phyloP scores from a whole-genome alignment of 2,113 vertebrate species.

The Oncorhynchus kisutch region DNA sequence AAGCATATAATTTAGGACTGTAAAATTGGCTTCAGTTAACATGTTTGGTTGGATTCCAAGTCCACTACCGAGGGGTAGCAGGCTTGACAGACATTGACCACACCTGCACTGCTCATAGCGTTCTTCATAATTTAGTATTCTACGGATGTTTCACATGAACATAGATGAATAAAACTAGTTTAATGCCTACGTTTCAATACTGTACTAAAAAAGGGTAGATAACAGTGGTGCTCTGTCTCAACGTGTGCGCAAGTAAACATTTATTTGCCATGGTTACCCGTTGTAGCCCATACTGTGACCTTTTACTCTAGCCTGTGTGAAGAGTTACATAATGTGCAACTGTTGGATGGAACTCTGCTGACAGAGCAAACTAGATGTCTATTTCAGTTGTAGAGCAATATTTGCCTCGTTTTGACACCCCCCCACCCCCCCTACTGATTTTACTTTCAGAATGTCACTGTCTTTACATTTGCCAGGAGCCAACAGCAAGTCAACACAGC shows the following conservation, averaged over 20 bases:
- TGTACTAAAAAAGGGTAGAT: not conserved
- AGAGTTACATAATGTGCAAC: conserved; percentile 41
- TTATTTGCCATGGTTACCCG: conserved; percentile 28
- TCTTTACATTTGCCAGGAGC: conserved; percentile 49
- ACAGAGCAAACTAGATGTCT: conserved; percentile 56
- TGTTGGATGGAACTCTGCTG: conserved; percentile 48
- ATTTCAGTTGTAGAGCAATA: conserved; percentile 42
- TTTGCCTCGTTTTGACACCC: conserved; percentile 50
- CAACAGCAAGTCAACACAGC: conserved; percentile 57
- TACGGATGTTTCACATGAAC: conserved; percentile 43
- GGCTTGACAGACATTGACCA: conserved; percentile 57
- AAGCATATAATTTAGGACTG: conserved; percentile 54
- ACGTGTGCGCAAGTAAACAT: conserved; percentile 46
- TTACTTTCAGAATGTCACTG: conserved; percentile 59
- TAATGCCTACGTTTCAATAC: conserved; percentile 27
- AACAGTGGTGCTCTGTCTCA: conserved; percentile 53
- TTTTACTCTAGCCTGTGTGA: conserved; percentile 28
- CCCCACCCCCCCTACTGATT: conserved; percentile 48
- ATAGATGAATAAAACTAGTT: conserved; percentile 40
- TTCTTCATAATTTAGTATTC: conserved; percentile 51
- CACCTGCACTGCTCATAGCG: conserved; percentile 54
- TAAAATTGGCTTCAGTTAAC: conserved; percentile 60
- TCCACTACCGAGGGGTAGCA: conserved; percentile 26
- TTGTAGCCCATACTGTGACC: conserved; percentile 29
- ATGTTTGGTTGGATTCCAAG: conserved; percentile 60